Evolutionary conservation across 2,113 vertebrate genomes (phyloP), one percentile per base, ranked within the genome.

Genomic region (human): DNA sequence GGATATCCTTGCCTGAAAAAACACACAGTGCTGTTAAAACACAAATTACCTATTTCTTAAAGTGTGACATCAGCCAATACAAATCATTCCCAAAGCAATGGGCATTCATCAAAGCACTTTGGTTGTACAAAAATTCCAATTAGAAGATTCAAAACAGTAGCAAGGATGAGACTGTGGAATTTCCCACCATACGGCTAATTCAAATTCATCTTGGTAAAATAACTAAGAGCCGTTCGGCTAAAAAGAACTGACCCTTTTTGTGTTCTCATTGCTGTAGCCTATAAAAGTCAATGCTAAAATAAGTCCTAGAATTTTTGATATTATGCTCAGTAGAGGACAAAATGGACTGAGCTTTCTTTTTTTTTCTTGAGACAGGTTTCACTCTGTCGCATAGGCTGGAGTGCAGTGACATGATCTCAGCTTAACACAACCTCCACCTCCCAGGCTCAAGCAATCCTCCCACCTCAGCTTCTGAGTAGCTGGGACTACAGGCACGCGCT

Each of bases 1-100:
- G 98, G 12, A 97, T 99, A 99, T 0, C 98, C 99, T 96, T 99
- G 99, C 92, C 99, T 99, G 95, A n/a, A 98, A 98, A 40, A 43
- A 97, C 86, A 97, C 0, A 40, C 20, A 6, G 48, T 2, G 5
- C 32, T n/a, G 30, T 92, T 48, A 70, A 12, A 45, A 23, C 9
- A 11, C 27, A 30, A 20, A 27, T 10, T 12, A 2, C 8, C 45
- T 57, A 0, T 17, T 38, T 25, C 61, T 32, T 17, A 11, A 8
- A 82, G 8, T 0, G 6, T 0, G 2, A 8, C 1, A 43, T 35
- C 52, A 17, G 22, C 0, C 52, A 32, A 8, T 9, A 8, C 25
- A 23, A 25, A 14, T 0, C 0, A 23, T 1, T 6, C 14, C 55
- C 25, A 13, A 3, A 22, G 72, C 30, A 17, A 23, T 5, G 25